Conservation (phyloP, 2,797 vertebrate genomes). For the Lycodopsis pacificus region DNA sequence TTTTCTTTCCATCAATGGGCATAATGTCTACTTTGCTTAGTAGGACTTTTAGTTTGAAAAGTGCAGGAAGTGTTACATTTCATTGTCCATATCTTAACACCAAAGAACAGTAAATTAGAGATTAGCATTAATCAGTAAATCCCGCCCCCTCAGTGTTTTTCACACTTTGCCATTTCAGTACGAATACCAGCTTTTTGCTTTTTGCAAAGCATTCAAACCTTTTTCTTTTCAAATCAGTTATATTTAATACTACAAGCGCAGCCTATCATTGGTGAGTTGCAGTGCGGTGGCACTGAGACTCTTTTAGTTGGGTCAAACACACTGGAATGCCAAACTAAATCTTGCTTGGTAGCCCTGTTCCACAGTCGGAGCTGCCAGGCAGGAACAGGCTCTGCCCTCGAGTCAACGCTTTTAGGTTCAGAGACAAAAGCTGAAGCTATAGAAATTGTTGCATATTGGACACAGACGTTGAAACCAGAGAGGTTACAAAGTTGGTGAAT, state of each 20-base stretch:
- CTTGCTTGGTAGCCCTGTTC: slow-evolving; percentile 1
- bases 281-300: background rate
- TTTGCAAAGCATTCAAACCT: background rate
- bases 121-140: background rate
- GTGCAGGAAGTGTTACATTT: background rate
- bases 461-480: background rate
- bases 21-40: background rate
- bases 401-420: background rate
- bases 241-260: background rate
- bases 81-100: background rate
- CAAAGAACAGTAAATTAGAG: background rate
- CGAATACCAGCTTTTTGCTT: background rate
- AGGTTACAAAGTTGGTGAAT: background rate
- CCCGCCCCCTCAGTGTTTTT: background rate
- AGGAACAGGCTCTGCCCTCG: slow-evolving; percentile 6
- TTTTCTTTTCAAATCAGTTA: background rate
- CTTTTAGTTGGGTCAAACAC: slow-evolving; percentile 29
- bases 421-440: background rate
- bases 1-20: background rate
- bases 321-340: background rate
- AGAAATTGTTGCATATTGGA: background rate
- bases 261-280: background rate
- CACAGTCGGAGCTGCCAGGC: slow-evolving; percentile 2
- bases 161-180: background rate
- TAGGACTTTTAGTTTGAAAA: background rate